These are phyloP conservation scores for Chalcis sispes DNA, from an alignment of 2,888 invertebrate species.

Conservation along the genomic window DNA sequence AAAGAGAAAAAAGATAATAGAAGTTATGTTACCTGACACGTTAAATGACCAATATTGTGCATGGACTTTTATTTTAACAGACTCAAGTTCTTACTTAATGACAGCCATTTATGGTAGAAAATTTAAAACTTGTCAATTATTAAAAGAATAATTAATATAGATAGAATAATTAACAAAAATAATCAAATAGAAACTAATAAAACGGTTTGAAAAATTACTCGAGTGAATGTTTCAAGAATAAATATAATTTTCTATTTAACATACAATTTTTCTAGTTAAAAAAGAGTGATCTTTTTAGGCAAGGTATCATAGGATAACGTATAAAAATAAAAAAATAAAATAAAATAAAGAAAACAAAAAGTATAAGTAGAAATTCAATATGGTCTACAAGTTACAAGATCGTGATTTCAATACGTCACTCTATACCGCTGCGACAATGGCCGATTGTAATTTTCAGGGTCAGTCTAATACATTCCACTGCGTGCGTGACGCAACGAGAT, in stretches of 20 bases:
- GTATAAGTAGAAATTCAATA: background rate
- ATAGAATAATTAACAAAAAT: too few relatives aligned
- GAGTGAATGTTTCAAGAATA: too few relatives aligned
- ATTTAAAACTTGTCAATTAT: too few relatives aligned
- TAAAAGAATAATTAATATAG: too few relatives aligned
- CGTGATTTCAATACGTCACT: conserved; percentile 13
- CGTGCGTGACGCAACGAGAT: conserved; percentile 61
- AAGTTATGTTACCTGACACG: conserved; percentile 39
- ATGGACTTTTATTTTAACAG: conserved; percentile 9
- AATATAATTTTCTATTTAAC: too few relatives aligned
- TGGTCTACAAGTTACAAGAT: conserved; percentile 19
- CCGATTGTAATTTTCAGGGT: conserved; percentile 64
- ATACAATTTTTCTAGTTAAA: too few relatives aligned
- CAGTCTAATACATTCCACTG: conserved; percentile 65
- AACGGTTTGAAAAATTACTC: too few relatives aligned
- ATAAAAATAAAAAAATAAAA: background rate
- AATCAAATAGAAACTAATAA: too few relatives aligned
- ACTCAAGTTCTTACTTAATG: conserved; percentile 8
- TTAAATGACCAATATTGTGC: conserved; percentile 38
- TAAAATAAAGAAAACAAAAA: background rate
- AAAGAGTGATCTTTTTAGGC: too few relatives aligned
- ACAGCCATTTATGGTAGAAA: conserved; percentile 8
- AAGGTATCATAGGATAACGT: too few relatives aligned
- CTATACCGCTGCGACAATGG: conserved; percentile 58
- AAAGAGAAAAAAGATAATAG: too few relatives aligned